These are phyloP conservation scores for Octodonta nipae DNA, from an alignment of 2,888 invertebrate genomes.

Conservation along the genomic window DNA sequence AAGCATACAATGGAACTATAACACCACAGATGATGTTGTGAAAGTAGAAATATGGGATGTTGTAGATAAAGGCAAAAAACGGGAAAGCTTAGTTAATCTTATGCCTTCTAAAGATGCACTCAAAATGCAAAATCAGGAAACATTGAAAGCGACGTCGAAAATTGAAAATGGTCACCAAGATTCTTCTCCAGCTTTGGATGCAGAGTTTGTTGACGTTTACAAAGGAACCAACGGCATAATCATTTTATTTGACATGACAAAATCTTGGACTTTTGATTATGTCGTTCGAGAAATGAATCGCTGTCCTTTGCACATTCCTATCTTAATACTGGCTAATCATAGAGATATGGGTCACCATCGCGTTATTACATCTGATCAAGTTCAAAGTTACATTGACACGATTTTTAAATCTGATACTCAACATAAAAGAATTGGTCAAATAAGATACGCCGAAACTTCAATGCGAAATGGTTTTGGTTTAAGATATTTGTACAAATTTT, in stretches of 20 bases:
- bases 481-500: slow-evolving; percentile 82
- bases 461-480: slow-evolving; percentile 94
- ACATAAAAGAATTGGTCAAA: slow-evolving; percentile 44
- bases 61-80: slow-evolving; percentile 78
- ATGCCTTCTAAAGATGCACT: slow-evolving; percentile 60
- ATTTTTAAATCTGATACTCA: slow-evolving; percentile 18
- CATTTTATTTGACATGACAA: slow-evolving; percentile 86
- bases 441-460: slow-evolving; percentile 80
- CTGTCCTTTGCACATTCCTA: slow-evolving; percentile 66
- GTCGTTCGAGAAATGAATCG: slow-evolving; percentile 74
- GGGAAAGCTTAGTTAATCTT: slow-evolving; percentile 59
- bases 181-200: slow-evolving; percentile 80
- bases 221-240: slow-evolving; percentile 94
- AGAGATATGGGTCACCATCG: slow-evolving; percentile 95
- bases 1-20: slow-evolving; percentile 93
- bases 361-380: slow-evolving; percentile 61
- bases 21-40: slow-evolving; percentile 87
- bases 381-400: slow-evolving; percentile 55
- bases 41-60: slow-evolving; percentile 99
- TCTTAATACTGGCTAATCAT: slow-evolving; percentile 84
- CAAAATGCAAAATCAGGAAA: slow-evolving; percentile 50
- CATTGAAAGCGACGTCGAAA: too few relatives aligned
- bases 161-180: too few relatives aligned
- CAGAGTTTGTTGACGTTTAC: slow-evolving; percentile 90
- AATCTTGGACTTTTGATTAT: slow-evolving; percentile 93